These are phyloP conservation scores for Ernsta delagoae DNA, from an alignment of 2,888 invertebrate species.

Conservation along the genomic window DNA sequence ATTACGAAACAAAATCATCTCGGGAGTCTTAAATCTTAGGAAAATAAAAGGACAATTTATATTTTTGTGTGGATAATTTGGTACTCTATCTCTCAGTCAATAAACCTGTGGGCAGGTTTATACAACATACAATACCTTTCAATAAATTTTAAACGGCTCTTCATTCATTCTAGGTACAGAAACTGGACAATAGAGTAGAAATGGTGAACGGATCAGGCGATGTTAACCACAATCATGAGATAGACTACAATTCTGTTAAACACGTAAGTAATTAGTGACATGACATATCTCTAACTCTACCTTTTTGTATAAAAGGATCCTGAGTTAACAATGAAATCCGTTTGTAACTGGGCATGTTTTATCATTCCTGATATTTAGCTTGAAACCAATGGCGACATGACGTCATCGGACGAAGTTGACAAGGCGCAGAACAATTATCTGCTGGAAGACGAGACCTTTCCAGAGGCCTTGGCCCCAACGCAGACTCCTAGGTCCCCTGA, in stretches of 20 bases:
- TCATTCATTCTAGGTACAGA: slow-evolving; percentile 53
- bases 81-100: too few relatives aligned
- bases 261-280: slow-evolving; percentile 44
- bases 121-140: too few relatives aligned
- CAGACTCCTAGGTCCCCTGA: slow-evolving; percentile 68
- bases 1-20: too few relatives aligned
- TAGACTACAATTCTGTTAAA: slow-evolving; percentile 58
- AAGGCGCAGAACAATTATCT: slow-evolving; percentile 60
- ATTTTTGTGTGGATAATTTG: too few relatives aligned
- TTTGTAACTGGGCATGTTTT: neutral
- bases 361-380: slow-evolving; percentile 48
- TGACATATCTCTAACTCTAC: neutral
- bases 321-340: neutral
- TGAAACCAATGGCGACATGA: slow-evolving; percentile 61
- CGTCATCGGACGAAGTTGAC: slow-evolving; percentile 58
- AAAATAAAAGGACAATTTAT: too few relatives aligned
- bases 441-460: slow-evolving; percentile 76
- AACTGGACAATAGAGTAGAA: slow-evolving; percentile 55
- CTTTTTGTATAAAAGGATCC: neutral
- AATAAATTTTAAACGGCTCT: too few relatives aligned
- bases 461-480: slow-evolving; percentile 68
- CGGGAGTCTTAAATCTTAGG: too few relatives aligned
- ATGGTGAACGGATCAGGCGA: slow-evolving; percentile 74
- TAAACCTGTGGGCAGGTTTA: too few relatives aligned
- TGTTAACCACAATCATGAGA: slow-evolving; percentile 76